A percentile compares a stretch with the other conserved stretches of the same genome.
Evolutionary conservation across 2,888 invertebrate genomes (phyloP).

Genomic region (Falcaria lacertinaria): DNA sequence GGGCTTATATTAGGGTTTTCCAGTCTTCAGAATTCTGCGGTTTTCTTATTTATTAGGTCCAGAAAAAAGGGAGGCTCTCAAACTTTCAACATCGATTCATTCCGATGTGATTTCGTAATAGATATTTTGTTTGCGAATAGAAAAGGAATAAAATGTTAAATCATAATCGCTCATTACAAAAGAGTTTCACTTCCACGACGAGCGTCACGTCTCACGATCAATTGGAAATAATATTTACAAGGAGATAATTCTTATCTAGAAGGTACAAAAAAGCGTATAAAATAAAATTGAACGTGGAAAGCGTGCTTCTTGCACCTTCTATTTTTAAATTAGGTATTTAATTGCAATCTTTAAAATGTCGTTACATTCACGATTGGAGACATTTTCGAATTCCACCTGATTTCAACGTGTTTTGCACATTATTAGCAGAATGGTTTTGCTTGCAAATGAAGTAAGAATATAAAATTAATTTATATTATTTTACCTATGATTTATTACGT

Average conservation of each 20-base stretch:
- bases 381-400: no score
- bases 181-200: conserved; percentile 65
- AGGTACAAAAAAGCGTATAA: neutral
- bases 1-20: no score
- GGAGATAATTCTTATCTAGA: conserved; percentile 19
- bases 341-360: neutral
- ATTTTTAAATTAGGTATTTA: neutral
- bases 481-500: no score
- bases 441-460: no score
- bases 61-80: neutral
- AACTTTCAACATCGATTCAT: neutral
- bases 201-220: conserved; percentile 71
- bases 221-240: conserved; percentile 55
- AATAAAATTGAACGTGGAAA: neutral
- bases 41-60: no score
- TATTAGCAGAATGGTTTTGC: no score
- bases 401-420: no score
- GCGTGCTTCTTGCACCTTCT: neutral
- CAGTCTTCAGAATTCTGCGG: no score
- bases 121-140: conserved; percentile 30
- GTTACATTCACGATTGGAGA: neutral
- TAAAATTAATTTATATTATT: no score
- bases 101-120: conserved; percentile 34
- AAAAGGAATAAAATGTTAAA: conserved; percentile 38
- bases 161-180: conserved; percentile 63